Evolutionary conservation across 2,888 invertebrate species (phyloP).

Genomic region (Nymphalis c-album): DNA sequence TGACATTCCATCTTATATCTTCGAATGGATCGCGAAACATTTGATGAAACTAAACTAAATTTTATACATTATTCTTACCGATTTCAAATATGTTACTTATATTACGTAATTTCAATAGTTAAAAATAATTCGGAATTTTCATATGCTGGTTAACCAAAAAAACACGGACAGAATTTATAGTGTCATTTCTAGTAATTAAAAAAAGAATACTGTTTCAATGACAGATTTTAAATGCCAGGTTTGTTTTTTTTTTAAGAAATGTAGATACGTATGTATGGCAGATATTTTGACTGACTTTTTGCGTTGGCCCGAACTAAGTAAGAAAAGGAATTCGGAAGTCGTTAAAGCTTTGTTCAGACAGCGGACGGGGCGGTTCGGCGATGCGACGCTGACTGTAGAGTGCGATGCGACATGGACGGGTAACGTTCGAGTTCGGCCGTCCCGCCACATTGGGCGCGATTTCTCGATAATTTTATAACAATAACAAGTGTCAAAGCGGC

Average conservation of each 20-base stretch:
- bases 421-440: too few relatives aligned
- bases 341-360: too few relatives aligned
- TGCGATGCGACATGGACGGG: too few relatives aligned
- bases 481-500: too few relatives aligned
- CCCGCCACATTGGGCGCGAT: too few relatives aligned
- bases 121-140: constrained; percentile 52
- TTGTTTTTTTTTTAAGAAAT: not conserved
- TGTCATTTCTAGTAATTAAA: constrained; percentile 56
- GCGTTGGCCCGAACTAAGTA: too few relatives aligned
- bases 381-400: too few relatives aligned
- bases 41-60: constrained; percentile 48
- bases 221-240: constrained; percentile 25
- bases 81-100: constrained; percentile 39
- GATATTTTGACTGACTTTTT: too few relatives aligned
- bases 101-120: constrained; percentile 34
- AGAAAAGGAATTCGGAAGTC: too few relatives aligned
- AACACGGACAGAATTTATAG: constrained; percentile 54
- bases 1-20: constrained; percentile 69
- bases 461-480: too few relatives aligned
- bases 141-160: constrained; percentile 57
- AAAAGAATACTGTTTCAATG: constrained; percentile 48
- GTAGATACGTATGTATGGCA: too few relatives aligned
- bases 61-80: constrained; percentile 49
- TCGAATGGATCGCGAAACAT: constrained; percentile 58
- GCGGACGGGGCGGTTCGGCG: too few relatives aligned